phyloP scores from a whole-genome alignment of 2,888 invertebrate genomes.

The Caenorhabditis sp. region DNA sequence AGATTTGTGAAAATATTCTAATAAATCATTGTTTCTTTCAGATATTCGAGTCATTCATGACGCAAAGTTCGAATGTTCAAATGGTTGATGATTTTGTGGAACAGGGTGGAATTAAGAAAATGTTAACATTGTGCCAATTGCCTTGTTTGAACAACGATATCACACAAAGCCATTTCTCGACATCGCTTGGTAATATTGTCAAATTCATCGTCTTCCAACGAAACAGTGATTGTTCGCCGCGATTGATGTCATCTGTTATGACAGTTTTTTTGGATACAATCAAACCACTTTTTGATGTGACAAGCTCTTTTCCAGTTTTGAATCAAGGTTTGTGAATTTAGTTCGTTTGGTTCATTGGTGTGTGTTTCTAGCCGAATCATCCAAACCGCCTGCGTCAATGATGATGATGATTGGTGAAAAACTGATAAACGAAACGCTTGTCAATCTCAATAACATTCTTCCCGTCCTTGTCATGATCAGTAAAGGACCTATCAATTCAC shows the following conservation, averaged over 20 bases:
- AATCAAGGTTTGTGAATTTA: background rate
- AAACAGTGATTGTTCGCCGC: constrained; percentile 22
- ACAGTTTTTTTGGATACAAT: constrained; percentile 31
- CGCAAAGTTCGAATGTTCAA: constrained; percentile 39
- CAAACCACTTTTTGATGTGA: constrained; percentile 17
- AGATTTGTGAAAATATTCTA: background rate
- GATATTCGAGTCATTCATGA: constrained; percentile 54
- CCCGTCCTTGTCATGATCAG: constrained; percentile 39
- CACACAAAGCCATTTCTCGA: constrained; percentile 32
- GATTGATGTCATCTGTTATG: constrained; percentile 31
- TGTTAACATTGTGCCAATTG: constrained; percentile 36
- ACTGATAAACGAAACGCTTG: constrained; percentile 25
- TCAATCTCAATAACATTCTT: constrained; percentile 33
- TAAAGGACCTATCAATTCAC: constrained; percentile 11
- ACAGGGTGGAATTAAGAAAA: constrained; percentile 35
- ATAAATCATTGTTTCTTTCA: constrained; percentile 10
- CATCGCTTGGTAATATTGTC: constrained; percentile 49
- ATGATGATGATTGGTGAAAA: constrained; percentile 32
- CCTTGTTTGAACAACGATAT: constrained; percentile 29
- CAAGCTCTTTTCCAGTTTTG: constrained; percentile 12
- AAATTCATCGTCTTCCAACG: constrained; percentile 44
- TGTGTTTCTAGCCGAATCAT: background rate
- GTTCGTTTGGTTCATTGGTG: background rate
- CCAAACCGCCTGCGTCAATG: constrained; percentile 8
- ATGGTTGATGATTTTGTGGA: constrained; percentile 49